Percentiles rank a stretch among this genome's conserved stretches.
Conservation (phyloP, 2,797 vertebrate genomes). For the Hydrophis major region DNA sequence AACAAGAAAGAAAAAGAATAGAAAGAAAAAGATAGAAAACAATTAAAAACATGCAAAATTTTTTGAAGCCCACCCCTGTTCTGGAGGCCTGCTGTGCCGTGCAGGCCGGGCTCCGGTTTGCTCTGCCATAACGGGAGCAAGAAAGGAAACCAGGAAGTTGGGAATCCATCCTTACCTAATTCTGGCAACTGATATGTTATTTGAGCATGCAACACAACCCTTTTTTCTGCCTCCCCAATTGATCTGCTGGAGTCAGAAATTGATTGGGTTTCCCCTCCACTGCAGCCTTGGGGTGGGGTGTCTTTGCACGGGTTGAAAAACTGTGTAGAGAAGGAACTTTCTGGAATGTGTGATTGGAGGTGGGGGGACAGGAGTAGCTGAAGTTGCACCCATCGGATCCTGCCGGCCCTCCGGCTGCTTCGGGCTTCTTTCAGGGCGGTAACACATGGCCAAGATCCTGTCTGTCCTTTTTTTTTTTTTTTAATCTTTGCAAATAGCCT, state of each 20-base stretch:
- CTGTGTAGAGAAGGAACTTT: neutral
- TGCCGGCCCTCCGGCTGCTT: neutral
- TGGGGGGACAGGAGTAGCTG: neutral
- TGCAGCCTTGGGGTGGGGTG: neutral
- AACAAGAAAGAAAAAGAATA: rapidly evolving
- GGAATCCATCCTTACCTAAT: neutral
- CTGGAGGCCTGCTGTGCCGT: neutral
- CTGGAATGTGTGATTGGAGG: neutral
- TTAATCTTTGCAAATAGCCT: neutral
- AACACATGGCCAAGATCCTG: neutral
- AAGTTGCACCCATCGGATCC: neutral
- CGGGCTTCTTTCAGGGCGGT: neutral
- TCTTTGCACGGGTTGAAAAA: neutral
- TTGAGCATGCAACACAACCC: neutral
- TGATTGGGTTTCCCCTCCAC: neutral
- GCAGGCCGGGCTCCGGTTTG: neutral
- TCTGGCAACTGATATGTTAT: neutral
- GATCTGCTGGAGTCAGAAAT: no score
- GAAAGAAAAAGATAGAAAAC: no score
- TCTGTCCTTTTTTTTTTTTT: neutral
- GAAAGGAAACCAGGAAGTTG: neutral
- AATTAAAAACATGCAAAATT: no score
- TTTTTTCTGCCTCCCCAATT: neutral
- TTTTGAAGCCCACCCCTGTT: no score
- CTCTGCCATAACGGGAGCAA: neutral